Base-by-base conservation (phyloP, 1,140 invertebrate genomes). In the Drosophila oshimai region DNA sequence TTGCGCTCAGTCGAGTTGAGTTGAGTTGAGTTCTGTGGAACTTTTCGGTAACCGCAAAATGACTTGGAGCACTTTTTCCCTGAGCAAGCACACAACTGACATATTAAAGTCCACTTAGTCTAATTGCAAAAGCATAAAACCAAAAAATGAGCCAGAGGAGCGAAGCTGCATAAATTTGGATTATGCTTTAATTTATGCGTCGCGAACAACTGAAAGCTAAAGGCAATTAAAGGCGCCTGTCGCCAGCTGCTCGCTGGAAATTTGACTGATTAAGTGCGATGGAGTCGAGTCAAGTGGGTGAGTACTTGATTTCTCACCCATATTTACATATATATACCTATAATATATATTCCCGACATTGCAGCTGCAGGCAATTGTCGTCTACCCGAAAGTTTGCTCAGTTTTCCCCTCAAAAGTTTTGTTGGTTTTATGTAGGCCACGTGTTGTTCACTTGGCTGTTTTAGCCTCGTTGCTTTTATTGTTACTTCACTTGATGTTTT, bases 61-160 rank as follows among this genome's bases (percentile, higher is more conserved):
- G 80, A 72, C 80, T 84, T 86, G 65, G 49, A 84, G 55, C 75
- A 26, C 53, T 74, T 84, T 79, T 60, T 75, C 49, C 42, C 26
- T n/a, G 24, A 42, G 18, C 9, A 26, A 29, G 9, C 46, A 29
- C 31, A 53, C 44, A 79, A 71, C 60, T 68, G 75, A 74, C 80
- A 76, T 78, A 87, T 86, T 86, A 86, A 86, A 80, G 75, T 75
- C 72, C 81, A 80, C 81, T 86, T 87, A 80, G 72, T 53, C 61
- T 87, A 86, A 86, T 86, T 86, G 80, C 76, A 87, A 74, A 83
- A 72, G 33, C 41, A 51, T 39, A 50, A 71, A 31, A 54, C 29
- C 45, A 17, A 65, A 44, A 50, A 31, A 15, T 9, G 6, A 37
- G 31, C 17, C 15, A 29, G 12, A 15, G 3, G 12, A 7, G 41